Conservation (phyloP, 2,113 vertebrate genomes). For the Prunella himalayana region DNA sequence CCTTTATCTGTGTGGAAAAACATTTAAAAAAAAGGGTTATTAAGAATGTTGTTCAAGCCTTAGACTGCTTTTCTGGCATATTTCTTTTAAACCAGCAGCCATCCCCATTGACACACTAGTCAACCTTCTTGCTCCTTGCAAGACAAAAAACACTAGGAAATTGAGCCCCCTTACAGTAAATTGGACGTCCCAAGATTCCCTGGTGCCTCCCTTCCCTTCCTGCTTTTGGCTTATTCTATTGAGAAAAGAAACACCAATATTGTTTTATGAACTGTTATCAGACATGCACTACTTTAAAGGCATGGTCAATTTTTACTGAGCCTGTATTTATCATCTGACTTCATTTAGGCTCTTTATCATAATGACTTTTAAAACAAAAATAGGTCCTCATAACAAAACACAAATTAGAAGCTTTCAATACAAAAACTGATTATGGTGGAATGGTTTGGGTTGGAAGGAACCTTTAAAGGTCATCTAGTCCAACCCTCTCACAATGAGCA, state of each 20-base stretch:
- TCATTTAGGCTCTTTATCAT: not conserved
- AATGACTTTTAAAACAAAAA: slow-evolving; percentile 1
- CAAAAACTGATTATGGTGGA: not conserved
- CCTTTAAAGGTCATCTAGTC: not conserved
- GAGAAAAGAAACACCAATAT: slow-evolving; percentile 35
- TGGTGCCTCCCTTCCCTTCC: slow-evolving; percentile 25
- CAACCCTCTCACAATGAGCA: not conserved
- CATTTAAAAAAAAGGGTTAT: not conserved
- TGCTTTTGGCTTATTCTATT: not conserved
- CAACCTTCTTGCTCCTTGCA: not conserved
- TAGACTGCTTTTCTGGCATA: not conserved
- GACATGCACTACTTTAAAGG: not conserved
- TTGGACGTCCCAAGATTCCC: not conserved
- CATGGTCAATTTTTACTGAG: not conserved
- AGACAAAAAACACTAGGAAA: not conserved
- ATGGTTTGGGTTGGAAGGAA: not conserved
- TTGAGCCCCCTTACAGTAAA: not conserved
- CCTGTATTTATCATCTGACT: not conserved
- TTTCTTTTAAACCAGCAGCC: not conserved
- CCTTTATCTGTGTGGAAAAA: not conserved
- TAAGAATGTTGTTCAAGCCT: not conserved
- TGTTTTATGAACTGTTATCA: slow-evolving; percentile 46
- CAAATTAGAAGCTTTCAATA: not conserved
- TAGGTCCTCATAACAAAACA: not conserved
- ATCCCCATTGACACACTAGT: not conserved